A percentile compares a stretch with the other conserved stretches of the same genome.
Conservation (phyloP, 2,888 invertebrate species). For the Liodrosophila aerea region DNA sequence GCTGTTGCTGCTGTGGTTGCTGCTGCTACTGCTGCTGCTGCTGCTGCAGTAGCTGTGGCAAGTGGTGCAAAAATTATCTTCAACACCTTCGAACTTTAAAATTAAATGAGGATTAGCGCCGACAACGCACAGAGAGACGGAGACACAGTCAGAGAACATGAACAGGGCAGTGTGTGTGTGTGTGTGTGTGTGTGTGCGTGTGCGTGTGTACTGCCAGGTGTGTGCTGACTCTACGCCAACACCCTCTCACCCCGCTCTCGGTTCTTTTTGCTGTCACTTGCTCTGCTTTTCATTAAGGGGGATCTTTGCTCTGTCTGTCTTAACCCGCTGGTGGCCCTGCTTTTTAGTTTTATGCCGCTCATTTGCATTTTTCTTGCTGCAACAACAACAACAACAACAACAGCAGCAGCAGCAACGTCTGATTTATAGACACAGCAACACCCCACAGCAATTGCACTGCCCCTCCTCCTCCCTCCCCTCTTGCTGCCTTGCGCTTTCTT, state of each 20-base stretch:
- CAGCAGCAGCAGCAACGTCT: no score
- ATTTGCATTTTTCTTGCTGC: conserved; percentile 69
- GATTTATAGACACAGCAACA: conserved; percentile 45
- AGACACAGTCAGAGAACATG: conserved; percentile 9
- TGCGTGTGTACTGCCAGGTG: conserved; percentile 15
- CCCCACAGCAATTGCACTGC: no score
- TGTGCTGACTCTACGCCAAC: conserved; percentile 12
- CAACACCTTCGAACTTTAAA: conserved; percentile 82
- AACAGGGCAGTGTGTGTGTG: conserved; percentile 11
- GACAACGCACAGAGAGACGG: conserved; percentile 58
- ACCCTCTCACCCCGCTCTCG: not conserved
- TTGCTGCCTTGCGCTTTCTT: no score
- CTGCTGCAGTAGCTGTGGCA: conserved; percentile 52
- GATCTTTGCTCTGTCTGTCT: conserved; percentile 48
- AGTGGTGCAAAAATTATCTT: conserved; percentile 80
- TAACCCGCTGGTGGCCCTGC: conserved; percentile 2
- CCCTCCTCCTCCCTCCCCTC: no score
- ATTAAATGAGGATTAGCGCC: conserved; percentile 82
- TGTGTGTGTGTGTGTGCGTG: conserved; percentile 15
- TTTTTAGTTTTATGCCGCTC: conserved; percentile 56
- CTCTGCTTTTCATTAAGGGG: conserved; percentile 73
- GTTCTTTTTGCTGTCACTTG: conserved; percentile 5
- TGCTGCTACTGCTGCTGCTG: conserved; percentile 18
- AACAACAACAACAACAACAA: not conserved
- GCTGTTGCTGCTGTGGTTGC: conserved; percentile 10